Evolutionary conservation across 2,113 vertebrate genomes (phyloP).

Genomic region (Toxotes chatareus): DNA sequence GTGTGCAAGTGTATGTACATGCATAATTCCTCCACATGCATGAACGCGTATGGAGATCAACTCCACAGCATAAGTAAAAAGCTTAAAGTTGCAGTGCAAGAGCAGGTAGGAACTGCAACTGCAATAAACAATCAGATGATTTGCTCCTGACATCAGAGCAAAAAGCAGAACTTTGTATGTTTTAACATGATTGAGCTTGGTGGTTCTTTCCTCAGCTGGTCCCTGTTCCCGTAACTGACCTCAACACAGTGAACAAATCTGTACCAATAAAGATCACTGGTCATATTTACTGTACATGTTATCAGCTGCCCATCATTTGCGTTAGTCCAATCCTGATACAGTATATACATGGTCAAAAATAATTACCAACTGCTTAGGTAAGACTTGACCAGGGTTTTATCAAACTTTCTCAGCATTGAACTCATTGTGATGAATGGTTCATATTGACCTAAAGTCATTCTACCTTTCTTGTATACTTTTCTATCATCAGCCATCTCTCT

Average conservation of each 20-base stretch:
- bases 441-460: neutral
- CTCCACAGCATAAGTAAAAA: neutral
- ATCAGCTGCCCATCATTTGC: neutral
- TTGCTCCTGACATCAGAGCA: conserved; percentile 41
- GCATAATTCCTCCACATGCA: conserved; percentile 6
- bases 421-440: neutral
- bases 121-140: conserved; percentile 31
- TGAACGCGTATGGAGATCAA: neutral
- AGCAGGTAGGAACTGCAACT: conserved; percentile 28
- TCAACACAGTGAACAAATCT: conserved; percentile 46
- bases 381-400: conserved; percentile 18
- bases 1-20: conserved; percentile 33
- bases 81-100: neutral
- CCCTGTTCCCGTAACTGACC: conserved; percentile 78
- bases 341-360: conserved; percentile 15
- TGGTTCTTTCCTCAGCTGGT: conserved; percentile 65
- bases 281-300: conserved; percentile 32
- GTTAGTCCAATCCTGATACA: neutral
- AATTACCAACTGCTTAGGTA: conserved; percentile 3
- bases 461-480: conserved; percentile 13
- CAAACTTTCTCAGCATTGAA: neutral
- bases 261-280: conserved; percentile 2
- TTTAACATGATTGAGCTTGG: conserved; percentile 16
- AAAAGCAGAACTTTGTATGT: conserved; percentile 79
- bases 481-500: conserved; percentile 65